These are phyloP conservation scores for Glyphotaelius pellucidus DNA, from an alignment of 2,888 invertebrate genomes.

Conservation along the genomic window DNA sequence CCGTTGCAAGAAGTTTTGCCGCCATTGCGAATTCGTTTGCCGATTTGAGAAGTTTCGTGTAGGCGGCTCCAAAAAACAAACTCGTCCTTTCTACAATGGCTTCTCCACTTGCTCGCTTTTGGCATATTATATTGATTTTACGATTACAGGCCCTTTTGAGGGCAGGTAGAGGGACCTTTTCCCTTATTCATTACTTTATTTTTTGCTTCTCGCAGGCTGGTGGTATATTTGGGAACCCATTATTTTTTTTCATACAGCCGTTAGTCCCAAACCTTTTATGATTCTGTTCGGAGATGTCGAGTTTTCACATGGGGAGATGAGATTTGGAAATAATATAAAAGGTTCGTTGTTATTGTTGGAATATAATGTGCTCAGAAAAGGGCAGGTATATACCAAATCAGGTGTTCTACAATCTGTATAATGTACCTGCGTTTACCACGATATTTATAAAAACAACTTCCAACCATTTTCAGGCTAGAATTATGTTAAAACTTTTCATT, in stretches of 20 bases:
- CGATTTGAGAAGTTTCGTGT: constrained; percentile 48
- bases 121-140: constrained; percentile 2
- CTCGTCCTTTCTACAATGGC: constrained; percentile 41
- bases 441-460: not conserved
- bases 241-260: constrained; percentile 16
- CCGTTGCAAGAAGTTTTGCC: constrained; percentile 39
- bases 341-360: constrained; percentile 34
- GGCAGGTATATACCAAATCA: constrained; percentile 32
- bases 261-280: constrained; percentile 16
- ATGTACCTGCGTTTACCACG: not conserved
- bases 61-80: constrained; percentile 45
- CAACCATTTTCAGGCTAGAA: not conserved
- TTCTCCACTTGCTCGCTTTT: constrained; percentile 33
- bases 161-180: constrained; percentile 52
- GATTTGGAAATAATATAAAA: constrained; percentile 35
- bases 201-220: constrained; percentile 14
- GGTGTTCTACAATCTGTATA: constrained; percentile 13
- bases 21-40: constrained; percentile 34
- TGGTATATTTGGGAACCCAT: not conserved
- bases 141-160: constrained; percentile 18
- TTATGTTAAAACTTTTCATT: not conserved
- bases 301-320: constrained; percentile 15
- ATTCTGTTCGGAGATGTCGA: not conserved
- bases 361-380: not conserved
- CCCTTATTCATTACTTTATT: constrained; percentile 11